Evolutionary conservation across 2,113 vertebrate species (phyloP), one percentile per base, ranked within the genome.

Genomic region (Melanotaenia duboulayi): DNA sequence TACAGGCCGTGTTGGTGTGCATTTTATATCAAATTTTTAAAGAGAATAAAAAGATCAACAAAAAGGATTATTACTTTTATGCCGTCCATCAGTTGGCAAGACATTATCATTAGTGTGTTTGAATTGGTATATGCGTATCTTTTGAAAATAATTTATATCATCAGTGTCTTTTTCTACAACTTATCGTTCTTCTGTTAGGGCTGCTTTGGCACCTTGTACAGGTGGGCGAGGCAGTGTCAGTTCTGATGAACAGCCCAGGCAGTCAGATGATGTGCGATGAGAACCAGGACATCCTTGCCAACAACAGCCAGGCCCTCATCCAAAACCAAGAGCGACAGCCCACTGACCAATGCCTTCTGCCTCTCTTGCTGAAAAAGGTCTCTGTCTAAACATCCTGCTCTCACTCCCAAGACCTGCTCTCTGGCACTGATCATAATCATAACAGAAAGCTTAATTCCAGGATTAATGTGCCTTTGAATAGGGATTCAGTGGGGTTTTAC

Each of bases 351-450:
- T 93, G 91, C 88, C 92, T 92, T 60, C 86, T 99, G 76, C 96
- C 97, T 54, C 94, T 98, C 84, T 85, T 96, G 71, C 93, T 99
- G 76, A 99, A 99, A 94, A 97, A 97, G 95, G 97, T 99, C 74
- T 74, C 76, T 82, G 83, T 90, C 81, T 76, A 91, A 91, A 93
- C 85, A 93, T 89, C 85, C 90, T 88, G 88, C 80, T 77, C 66
- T 59, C 78, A 57, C 51, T 51, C 70, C 56, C 75, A 78, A 82
- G 54, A 84, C 80, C 71, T 48, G 20, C 72, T 78, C 88, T 84
- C 73, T 74, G 70, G 44, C 82, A 17, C 64, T 59, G 70, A 74
- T 20, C 44, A 58, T 71, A 83, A 81, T 74, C 78, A 88, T 82
- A 90, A 88, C 83, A 90, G 81, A 63, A 80, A 55, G 37, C 63